A percentile compares a stretch with the other conserved stretches of the same genome.
Conservation (phyloP, 1,140 invertebrate species). For the Heliconius hewitsoni region DNA sequence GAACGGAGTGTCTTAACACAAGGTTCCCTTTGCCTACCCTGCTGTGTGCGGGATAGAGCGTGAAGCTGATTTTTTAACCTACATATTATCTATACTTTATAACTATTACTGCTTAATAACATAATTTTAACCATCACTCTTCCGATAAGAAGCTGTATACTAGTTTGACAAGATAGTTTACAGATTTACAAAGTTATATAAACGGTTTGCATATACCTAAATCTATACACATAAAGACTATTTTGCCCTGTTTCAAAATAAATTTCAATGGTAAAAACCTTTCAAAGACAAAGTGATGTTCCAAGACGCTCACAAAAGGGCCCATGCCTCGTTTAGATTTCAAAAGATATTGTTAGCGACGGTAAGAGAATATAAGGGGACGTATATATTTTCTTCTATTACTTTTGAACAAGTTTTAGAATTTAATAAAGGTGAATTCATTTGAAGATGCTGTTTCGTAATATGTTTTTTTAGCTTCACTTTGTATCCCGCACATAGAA, state of each 20-base stretch:
- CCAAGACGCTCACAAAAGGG: conserved; percentile 20
- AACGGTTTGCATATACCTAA: neutral
- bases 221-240: neutral
- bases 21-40: too few relatives aligned
- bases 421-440: neutral
- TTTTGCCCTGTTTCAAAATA: conserved; percentile 4
- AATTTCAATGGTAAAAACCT: conserved; percentile 1
- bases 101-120: neutral
- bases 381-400: conserved; percentile 9
- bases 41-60: too few relatives aligned
- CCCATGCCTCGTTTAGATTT: conserved; percentile 32
- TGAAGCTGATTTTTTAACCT: neutral
- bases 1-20: too few relatives aligned
- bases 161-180: conserved; percentile 20
- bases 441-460: too few relatives aligned
- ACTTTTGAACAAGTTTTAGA: conserved; percentile 5
- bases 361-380: conserved; percentile 18
- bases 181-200: conserved; percentile 11
- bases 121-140: conserved; percentile 14
- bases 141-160: conserved; percentile 2
- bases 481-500: too few relatives aligned
- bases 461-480: too few relatives aligned
- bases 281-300: conserved; percentile 31
- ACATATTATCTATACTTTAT: neutral
- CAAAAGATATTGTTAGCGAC: conserved; percentile 35